phyloP scores from a whole-genome alignment of 2,113 vertebrate genomes.

The Panurus biarmicus region DNA sequence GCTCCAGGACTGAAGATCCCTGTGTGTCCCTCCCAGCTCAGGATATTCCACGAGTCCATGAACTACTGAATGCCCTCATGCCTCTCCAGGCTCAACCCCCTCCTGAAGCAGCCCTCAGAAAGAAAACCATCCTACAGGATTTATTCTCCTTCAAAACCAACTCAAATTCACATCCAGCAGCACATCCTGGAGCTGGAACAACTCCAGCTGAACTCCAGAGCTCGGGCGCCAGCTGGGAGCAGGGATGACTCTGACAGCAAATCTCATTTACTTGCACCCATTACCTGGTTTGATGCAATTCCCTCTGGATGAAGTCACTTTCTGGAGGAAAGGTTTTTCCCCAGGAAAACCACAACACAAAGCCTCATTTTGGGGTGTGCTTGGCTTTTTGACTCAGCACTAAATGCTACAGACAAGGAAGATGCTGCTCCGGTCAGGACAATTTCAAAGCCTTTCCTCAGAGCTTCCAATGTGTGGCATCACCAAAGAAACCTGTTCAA shows the following conservation, averaged over 20 bases:
- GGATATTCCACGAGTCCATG: neutral
- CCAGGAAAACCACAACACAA: constrained; percentile 49
- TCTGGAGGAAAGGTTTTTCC: constrained; percentile 41
- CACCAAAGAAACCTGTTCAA: neutral
- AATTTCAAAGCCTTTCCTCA: constrained; percentile 6
- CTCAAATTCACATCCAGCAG: neutral
- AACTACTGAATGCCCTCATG: fast-evolving
- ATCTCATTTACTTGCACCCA: neutral
- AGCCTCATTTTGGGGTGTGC: neutral
- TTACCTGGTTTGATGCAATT: constrained; percentile 17
- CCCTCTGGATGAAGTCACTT: constrained; percentile 18
- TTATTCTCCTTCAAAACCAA: neutral
- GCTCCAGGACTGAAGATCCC: neutral
- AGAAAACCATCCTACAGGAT: neutral
- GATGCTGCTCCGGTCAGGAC: neutral
- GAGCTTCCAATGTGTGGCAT: neutral
- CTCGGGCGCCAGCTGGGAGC: neutral
- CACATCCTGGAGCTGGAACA: neutral
- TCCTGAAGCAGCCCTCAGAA: neutral
- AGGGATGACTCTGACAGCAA: neutral
- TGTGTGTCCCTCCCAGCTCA: neutral
- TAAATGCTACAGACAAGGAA: neutral
- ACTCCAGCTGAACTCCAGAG: neutral
- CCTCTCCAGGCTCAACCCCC: neutral
- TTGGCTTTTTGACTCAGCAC: constrained; percentile 44